phyloP scores from a whole-genome alignment of 2,113 vertebrate species.

The Ophthalmolycus amberensis region DNA sequence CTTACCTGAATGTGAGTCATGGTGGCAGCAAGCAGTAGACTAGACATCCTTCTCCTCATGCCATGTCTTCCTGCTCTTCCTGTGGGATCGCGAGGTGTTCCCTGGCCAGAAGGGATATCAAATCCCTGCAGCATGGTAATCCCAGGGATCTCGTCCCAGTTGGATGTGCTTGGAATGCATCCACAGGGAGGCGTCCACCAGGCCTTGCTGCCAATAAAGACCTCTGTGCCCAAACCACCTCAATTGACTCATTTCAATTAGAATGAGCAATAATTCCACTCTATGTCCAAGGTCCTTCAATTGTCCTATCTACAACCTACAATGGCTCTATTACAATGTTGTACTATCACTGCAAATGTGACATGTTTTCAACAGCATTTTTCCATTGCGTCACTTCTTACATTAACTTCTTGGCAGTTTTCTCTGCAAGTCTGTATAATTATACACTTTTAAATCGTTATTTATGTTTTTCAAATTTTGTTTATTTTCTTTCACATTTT shows the following conservation, averaged over 20 bases:
- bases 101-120: slow-evolving; percentile 18
- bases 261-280: not conserved
- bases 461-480: not conserved
- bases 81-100: slow-evolving; percentile 11
- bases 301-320: not conserved
- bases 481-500: slow-evolving; percentile 1
- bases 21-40: slow-evolving; percentile 7
- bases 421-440: not conserved
- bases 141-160: not conserved
- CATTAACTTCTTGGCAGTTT: not conserved
- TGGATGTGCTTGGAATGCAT: slow-evolving; percentile 4
- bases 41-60: not conserved
- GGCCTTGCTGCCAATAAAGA: not conserved
- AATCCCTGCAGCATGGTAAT: slow-evolving; percentile 25
- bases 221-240: not conserved
- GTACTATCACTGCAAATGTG: not conserved
- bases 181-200: not conserved
- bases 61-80: not conserved
- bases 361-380: not conserved
- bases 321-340: too few species aligned
- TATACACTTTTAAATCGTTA: not conserved
- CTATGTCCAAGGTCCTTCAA: not conserved
- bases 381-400: not conserved
- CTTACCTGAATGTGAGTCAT: not conserved
- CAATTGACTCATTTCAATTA: not conserved